Percentiles rank a stretch among this genome's conserved stretches.
Conservation (phyloP, 1,140 invertebrate genomes). For the Papilio helenus region DNA sequence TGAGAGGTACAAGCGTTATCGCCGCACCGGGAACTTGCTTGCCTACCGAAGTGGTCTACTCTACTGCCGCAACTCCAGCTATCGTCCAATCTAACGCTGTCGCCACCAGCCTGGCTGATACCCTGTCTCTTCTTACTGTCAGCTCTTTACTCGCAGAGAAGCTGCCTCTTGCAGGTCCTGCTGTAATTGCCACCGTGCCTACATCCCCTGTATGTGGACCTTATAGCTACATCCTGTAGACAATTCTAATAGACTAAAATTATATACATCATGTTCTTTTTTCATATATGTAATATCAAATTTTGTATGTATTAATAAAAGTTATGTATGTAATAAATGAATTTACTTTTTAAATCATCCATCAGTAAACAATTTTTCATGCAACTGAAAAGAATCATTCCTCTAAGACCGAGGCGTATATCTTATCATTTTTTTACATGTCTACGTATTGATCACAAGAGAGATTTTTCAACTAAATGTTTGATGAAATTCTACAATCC, state of each 20-base stretch:
- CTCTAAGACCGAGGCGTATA: too few species aligned
- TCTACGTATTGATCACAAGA: too few species aligned
- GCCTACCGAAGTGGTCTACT: conserved; percentile 26
- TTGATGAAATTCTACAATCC: too few species aligned
- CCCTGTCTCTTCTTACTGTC: conserved; percentile 68
- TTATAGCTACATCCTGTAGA: conserved; percentile 40
- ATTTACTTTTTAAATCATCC: neutral
- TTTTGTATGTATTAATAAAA: conserved; percentile 4
- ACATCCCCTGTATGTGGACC: conserved; percentile 40
- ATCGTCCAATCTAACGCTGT: conserved; percentile 48
- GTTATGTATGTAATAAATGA: neutral
- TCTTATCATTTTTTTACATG: too few species aligned
- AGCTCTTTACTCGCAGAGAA: conserved; percentile 65
- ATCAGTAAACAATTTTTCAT: neutral
- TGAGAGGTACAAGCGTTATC: neutral
- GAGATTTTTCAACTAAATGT: too few species aligned
- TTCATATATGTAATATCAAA: neutral
- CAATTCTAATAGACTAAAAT: conserved; percentile 15
- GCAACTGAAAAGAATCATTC: too few species aligned
- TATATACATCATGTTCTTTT: neutral
- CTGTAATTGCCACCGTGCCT: conserved; percentile 42
- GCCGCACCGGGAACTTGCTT: neutral
- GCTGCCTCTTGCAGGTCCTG: conserved; percentile 51
- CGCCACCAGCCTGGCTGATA: conserved; percentile 64
- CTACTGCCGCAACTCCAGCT: conserved; percentile 26